These are phyloP conservation scores for Hippocampus kuda DNA, from an alignment of 2,797 vertebrate genomes.

Conservation along the genomic window DNA sequence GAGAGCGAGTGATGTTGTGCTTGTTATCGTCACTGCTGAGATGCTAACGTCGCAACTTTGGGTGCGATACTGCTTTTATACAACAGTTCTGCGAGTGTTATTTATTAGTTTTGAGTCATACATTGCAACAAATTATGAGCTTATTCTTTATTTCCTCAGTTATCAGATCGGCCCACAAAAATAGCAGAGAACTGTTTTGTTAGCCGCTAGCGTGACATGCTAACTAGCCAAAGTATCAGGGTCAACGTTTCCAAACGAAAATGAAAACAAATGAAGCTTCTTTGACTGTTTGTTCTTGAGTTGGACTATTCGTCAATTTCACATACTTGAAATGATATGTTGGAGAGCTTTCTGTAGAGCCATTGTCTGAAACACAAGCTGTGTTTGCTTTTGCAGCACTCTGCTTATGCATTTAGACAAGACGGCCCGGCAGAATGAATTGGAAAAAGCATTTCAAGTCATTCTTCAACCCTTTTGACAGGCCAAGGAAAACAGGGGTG, in stretches of 20 bases:
- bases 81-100: no score
- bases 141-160: background rate
- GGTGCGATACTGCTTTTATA: no score
- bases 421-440: background rate
- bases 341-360: background rate
- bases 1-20: no score
- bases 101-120: no score
- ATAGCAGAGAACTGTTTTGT: background rate
- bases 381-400: conserved; percentile 1
- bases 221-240: background rate
- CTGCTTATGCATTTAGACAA: background rate
- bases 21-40: no score
- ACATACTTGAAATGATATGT: background rate
- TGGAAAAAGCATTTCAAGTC: background rate
- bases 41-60: no score
- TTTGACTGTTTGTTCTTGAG: background rate
- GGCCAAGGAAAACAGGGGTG: background rate
- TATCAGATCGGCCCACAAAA: background rate
- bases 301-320: background rate
- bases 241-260: background rate
- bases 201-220: background rate
- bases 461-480: background rate
- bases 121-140: background rate
- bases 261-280: background rate
- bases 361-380: background rate